Conservation (phyloP, 2,113 vertebrate genomes). For the Sinocyclocheilus anophthalmus region DNA sequence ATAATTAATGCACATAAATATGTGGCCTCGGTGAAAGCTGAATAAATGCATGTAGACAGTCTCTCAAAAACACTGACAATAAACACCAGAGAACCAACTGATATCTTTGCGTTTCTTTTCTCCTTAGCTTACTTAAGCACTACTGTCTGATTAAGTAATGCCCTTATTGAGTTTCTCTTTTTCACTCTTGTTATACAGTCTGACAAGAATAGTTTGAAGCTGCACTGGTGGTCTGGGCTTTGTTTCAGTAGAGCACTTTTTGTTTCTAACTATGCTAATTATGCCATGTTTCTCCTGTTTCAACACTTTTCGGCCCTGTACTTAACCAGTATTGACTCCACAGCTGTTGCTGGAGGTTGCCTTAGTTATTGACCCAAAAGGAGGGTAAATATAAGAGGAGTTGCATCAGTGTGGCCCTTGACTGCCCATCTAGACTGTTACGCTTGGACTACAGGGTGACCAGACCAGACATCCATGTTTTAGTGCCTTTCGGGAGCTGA, state of each 20-base stretch:
- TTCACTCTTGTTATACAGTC: not conserved
- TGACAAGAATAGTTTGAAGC: not conserved
- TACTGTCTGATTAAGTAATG: not conserved
- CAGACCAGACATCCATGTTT: not conserved
- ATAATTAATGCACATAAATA: constrained; percentile 39
- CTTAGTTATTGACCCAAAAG: constrained; percentile 7
- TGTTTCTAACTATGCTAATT: not conserved
- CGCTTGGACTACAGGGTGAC: not conserved
- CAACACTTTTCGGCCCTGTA: not conserved
- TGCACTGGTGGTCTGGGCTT: not conserved
- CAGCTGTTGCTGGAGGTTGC: not conserved
- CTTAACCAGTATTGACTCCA: constrained; percentile 1
- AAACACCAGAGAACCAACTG: not conserved
- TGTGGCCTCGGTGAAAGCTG: not conserved
- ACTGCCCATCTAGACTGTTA: not conserved
- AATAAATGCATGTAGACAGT: constrained; percentile 19
- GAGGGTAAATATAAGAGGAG: not conserved
- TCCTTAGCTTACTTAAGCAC: not conserved
- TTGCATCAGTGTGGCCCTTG: not conserved
- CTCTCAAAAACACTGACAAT: not conserved
- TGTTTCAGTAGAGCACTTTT: not conserved
- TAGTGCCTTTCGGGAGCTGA: not conserved
- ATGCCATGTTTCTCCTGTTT: not conserved
- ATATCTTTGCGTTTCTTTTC: not conserved
- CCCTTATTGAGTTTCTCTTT: not conserved